Evolutionary conservation across 1,140 invertebrate genomes (phyloP).

Genomic region (Penaeus indicus): DNA sequence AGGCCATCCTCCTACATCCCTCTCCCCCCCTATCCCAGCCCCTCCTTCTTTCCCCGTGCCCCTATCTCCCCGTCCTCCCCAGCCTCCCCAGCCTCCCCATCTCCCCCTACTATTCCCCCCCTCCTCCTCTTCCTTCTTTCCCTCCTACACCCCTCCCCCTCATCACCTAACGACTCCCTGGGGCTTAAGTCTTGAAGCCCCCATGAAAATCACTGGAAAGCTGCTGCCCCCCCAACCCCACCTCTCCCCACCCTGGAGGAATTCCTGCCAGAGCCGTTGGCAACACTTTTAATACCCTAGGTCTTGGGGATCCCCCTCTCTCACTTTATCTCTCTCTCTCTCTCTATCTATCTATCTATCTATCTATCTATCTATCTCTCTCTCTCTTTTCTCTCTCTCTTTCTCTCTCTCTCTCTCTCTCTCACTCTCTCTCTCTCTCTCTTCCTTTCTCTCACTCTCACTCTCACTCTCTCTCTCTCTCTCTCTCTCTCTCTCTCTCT

Average conservation of each 20-base stretch:
- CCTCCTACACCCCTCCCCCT: too few relatives aligned
- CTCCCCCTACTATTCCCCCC: too few relatives aligned
- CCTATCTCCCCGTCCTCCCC: too few relatives aligned
- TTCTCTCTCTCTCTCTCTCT: neutral
- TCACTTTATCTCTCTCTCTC: conserved; percentile 29
- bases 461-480: neutral
- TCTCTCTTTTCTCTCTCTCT: neutral
- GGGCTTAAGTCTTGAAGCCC: conserved; percentile 17
- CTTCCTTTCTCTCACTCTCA: neutral
- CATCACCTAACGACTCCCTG: too few relatives aligned
- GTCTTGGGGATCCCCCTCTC: neutral
- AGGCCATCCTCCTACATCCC: too few relatives aligned
- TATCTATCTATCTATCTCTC: neutral
- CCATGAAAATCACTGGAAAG: conserved; percentile 4
- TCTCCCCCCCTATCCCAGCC: too few relatives aligned
- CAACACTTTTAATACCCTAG: neutral
- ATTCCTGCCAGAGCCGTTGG: too few relatives aligned
- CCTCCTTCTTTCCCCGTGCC: too few relatives aligned
- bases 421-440: too few relatives aligned
- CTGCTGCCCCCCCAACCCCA: neutral
- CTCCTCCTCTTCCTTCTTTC: too few relatives aligned
- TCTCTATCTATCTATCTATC: neutral
- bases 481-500: conserved; percentile 2
- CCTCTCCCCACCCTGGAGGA: neutral
- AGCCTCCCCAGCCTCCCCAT: too few relatives aligned